These are phyloP conservation scores for Cercopithecus diana DNA, from an alignment of 2,797 vertebrate species.

Conservation along the genomic window DNA sequence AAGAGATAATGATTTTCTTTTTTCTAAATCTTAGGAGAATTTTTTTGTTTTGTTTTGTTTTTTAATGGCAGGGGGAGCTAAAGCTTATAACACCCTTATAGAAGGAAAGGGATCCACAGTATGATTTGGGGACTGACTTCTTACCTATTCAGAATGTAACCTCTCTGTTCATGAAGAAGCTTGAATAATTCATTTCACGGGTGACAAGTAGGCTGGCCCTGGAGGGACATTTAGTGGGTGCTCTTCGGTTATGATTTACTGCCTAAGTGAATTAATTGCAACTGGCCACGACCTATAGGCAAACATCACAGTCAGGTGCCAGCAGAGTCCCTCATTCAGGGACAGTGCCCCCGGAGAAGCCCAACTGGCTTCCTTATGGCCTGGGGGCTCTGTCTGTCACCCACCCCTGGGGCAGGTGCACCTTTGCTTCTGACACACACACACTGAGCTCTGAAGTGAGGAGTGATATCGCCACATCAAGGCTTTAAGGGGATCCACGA, in stretches of 20 bases:
- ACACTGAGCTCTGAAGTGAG: neutral
- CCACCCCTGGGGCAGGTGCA: neutral
- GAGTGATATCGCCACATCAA: neutral
- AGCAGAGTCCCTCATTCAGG: neutral
- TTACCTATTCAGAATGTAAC: neutral
- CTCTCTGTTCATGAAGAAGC: neutral
- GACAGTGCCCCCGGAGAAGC: neutral
- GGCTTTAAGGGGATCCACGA: neutral
- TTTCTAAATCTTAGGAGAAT: neutral
- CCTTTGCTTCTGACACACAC: neutral
- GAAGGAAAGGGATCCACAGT: neutral
- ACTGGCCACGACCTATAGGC: neutral
- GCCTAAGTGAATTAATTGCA: neutral
- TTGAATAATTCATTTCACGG: neutral
- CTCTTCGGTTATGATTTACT: neutral
- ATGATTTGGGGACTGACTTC: neutral
- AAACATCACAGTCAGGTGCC: neutral
- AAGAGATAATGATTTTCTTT: neutral
- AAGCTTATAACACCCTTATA: neutral
- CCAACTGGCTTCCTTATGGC: neutral
- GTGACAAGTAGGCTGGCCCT: neutral
- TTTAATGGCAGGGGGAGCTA: neutral
- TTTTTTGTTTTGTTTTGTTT: neutral
- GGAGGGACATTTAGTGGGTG: neutral
- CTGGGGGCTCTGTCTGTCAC: neutral